Evolutionary conservation across 2,113 vertebrate genomes (phyloP).

Genomic region (Struthio camelus): DNA sequence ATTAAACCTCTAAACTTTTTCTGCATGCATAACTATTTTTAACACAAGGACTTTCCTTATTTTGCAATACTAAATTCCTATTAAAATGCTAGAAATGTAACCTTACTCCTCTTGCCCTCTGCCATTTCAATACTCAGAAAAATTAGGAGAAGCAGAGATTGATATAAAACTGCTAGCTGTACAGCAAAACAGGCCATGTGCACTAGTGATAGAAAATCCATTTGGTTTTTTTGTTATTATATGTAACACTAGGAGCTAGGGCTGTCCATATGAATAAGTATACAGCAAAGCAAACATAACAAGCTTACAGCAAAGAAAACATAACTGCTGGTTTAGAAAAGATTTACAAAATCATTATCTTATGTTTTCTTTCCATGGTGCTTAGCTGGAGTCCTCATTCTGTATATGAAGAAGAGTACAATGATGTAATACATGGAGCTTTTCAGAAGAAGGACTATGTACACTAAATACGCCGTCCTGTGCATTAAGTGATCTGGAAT

Average conservation of each 20-base stretch:
- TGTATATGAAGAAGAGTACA: conserved; percentile 24
- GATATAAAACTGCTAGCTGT: neutral
- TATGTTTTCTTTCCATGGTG: neutral
- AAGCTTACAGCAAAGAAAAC: neutral
- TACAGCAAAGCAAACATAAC: neutral
- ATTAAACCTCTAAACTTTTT: neutral
- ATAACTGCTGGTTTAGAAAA: neutral
- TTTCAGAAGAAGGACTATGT: conserved; percentile 71
- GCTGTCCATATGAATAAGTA: neutral
- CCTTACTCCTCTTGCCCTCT: neutral
- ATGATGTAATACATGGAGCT: conserved; percentile 54
- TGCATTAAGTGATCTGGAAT: conserved; percentile 34
- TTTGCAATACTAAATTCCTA: neutral
- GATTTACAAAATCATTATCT: neutral
- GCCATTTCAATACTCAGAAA: neutral
- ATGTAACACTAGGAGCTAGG: neutral
- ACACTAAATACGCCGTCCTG: conserved; percentile 64
- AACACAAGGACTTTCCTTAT: neutral
- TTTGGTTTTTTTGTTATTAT: neutral
- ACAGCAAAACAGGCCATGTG: neutral
- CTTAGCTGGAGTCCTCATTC: neutral
- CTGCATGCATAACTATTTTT: neutral
- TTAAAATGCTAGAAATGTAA: neutral
- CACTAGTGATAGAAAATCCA: neutral
- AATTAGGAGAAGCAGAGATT: neutral